Evolutionary conservation across 1,140 invertebrate species (phyloP).

Genomic region (Euglossa dilemma): DNA sequence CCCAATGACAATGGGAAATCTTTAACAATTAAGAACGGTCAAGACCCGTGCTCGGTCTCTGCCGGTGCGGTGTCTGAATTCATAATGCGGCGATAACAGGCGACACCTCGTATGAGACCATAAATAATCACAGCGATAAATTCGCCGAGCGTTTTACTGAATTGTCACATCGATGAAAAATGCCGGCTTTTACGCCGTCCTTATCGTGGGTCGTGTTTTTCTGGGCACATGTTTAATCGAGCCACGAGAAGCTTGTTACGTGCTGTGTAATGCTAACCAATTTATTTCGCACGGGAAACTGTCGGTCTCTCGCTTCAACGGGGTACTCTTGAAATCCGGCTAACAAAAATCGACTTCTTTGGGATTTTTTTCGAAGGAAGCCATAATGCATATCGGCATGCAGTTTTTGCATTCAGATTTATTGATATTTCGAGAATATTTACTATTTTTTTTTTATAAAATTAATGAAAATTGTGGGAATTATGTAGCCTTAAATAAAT

Average conservation of each 20-base stretch:
- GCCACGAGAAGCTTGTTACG: slow-evolving; percentile 28
- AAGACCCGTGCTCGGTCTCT: neutral
- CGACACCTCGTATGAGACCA: slow-evolving; percentile 4
- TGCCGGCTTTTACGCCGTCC: neutral
- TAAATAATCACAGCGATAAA: slow-evolving; percentile 47
- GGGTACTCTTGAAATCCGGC: too few relatives aligned
- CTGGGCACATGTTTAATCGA: slow-evolving; percentile 32
- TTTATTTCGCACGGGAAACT: neutral
- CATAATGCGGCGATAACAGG: slow-evolving; percentile 26
- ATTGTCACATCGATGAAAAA: slow-evolving; percentile 28
- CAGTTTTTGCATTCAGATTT: too few relatives aligned
- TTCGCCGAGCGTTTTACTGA: slow-evolving; percentile 19
- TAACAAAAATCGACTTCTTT: too few relatives aligned
- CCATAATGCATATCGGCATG: too few relatives aligned
- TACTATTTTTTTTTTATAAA: too few relatives aligned
- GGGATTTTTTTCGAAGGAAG: too few relatives aligned
- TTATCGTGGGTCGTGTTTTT: slow-evolving; percentile 29
- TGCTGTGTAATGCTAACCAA: neutral
- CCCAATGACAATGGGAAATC: slow-evolving; percentile 24
- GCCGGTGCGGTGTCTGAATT: neutral
- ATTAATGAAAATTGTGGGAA: too few relatives aligned
- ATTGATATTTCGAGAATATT: too few relatives aligned
- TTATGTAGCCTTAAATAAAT: too few relatives aligned
- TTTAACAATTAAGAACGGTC: slow-evolving; percentile 28
- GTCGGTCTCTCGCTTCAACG: neutral